These are phyloP conservation scores for Gymnosoma rotundatum DNA, from an alignment of 2,888 invertebrate species.

Conservation along the genomic window DNA sequence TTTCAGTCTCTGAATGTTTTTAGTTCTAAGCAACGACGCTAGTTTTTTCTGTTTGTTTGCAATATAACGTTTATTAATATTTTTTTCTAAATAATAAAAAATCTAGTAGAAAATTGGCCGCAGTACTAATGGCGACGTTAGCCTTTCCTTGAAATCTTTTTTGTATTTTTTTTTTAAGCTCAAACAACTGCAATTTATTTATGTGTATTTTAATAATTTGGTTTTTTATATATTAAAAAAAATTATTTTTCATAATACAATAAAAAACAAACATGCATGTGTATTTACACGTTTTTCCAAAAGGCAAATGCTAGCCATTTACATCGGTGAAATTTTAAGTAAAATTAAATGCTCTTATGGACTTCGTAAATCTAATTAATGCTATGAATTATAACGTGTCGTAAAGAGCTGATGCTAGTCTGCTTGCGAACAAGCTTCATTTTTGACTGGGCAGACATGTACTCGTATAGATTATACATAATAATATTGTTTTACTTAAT, in stretches of 20 bases:
- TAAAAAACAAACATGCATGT: background rate
- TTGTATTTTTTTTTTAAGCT: constrained; percentile 49
- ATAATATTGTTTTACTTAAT: too few species aligned
- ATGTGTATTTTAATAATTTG: constrained; percentile 37
- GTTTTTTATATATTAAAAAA: constrained; percentile 46
- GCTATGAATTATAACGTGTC: too few species aligned
- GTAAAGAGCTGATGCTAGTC: too few species aligned
- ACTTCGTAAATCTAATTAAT: too few species aligned
- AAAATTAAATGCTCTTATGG: background rate
- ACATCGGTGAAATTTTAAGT: background rate
- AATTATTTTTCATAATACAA: constrained; percentile 51
- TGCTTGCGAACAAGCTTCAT: too few species aligned
- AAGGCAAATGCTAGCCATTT: background rate
- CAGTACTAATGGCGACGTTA: constrained; percentile 65
- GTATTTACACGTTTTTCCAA: background rate
- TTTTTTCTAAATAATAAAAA: constrained; percentile 66
- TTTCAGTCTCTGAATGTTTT: constrained; percentile 62
- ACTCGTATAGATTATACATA: too few species aligned
- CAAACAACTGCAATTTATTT: constrained; percentile 67
- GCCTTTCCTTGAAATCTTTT: constrained; percentile 70
- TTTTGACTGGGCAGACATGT: too few species aligned
- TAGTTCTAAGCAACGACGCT: constrained; percentile 54
- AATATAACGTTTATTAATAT: constrained; percentile 66
- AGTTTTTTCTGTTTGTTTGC: constrained; percentile 51
- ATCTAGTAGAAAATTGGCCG: constrained; percentile 54